Percentiles rank a stretch among this genome's conserved stretches.
phyloP scores from a whole-genome alignment of 2,113 vertebrate species.

The Ceyx melanurus region DNA sequence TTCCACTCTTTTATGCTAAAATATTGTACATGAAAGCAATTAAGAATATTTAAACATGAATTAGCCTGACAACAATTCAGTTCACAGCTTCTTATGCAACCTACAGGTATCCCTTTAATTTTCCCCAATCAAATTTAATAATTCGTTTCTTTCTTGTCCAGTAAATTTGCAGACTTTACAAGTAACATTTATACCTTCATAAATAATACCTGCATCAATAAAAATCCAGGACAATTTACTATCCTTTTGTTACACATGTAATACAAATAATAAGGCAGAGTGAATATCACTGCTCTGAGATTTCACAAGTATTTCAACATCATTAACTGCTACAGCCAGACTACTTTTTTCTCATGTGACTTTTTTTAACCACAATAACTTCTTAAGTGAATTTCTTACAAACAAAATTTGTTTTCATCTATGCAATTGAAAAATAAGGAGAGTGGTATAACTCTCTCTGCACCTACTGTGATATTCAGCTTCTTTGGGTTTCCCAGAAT shows the following conservation, averaged over 20 bases:
- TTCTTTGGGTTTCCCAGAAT: neutral
- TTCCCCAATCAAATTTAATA: neutral
- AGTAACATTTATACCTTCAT: neutral
- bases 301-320: neutral
- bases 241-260: neutral
- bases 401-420: neutral
- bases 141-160: neutral
- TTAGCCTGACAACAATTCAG: neutral
- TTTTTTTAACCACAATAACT: neutral
- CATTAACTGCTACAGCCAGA: neutral
- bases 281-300: neutral
- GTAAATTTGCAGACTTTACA: neutral
- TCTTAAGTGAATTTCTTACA: neutral
- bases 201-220: neutral
- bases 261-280: neutral
- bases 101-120: neutral
- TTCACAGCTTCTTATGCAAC: neutral
- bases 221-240: neutral
- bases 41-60: neutral
- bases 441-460: neutral
- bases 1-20: neutral
- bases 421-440: neutral
- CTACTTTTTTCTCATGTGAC: neutral
- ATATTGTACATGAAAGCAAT: neutral
- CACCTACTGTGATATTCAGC: neutral